Percentiles rank a stretch among this genome's conserved stretches.
Evolutionary conservation across 2,888 invertebrate genomes (phyloP).

Genomic region (Timema cristinae): DNA sequence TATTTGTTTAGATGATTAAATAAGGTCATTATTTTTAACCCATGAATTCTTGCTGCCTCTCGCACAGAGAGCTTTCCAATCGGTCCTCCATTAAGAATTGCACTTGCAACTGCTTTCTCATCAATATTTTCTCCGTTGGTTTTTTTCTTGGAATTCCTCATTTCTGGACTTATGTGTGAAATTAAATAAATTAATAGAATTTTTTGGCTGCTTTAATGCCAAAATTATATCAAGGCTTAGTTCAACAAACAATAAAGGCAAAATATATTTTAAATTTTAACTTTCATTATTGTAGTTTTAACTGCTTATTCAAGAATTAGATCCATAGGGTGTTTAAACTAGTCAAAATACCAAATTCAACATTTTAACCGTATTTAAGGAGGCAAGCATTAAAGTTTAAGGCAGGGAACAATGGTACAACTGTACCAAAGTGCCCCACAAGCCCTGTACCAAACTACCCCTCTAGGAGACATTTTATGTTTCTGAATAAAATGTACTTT

Average conservation of each 20-base stretch:
- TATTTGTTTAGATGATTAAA: no score
- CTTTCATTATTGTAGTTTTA: no score
- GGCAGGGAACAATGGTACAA: background rate
- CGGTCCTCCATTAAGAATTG: background rate
- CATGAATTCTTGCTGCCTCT: background rate
- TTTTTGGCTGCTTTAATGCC: no score
- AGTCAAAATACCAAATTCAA: background rate
- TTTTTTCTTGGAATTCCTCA: background rate
- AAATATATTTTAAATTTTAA: no score
- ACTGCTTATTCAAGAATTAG: no score
- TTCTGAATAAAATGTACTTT: background rate
- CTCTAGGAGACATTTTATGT: background rate
- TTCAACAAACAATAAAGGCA: no score
- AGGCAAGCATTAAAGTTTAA: background rate
- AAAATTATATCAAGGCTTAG: no score
- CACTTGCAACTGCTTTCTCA: background rate
- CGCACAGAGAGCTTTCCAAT: background rate
- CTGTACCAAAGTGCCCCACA: background rate
- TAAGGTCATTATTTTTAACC: no score
- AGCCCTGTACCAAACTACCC: slow-evolving; percentile 5
- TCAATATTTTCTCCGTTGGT: background rate
- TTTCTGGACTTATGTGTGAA: background rate
- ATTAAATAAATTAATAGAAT: background rate
- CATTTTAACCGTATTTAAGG: background rate
- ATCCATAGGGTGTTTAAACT: no score